Conservation (phyloP, 2,888 invertebrate species). For the Dendrolimus pini region DNA sequence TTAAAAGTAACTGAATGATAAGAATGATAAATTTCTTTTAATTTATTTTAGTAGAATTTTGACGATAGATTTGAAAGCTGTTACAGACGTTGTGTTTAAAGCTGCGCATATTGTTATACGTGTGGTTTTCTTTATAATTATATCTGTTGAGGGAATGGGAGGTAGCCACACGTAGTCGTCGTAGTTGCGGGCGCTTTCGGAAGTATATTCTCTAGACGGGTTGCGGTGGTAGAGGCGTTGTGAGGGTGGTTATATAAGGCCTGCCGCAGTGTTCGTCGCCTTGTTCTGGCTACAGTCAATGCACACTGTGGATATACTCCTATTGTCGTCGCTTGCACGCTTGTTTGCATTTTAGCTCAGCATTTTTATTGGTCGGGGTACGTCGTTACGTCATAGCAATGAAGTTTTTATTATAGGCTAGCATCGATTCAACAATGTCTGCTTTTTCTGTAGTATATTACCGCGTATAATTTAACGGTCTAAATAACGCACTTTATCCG, state of each 20-base stretch:
- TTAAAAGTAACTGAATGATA: too few species aligned
- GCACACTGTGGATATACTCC: constrained; percentile 25
- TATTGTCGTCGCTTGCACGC: constrained; percentile 41
- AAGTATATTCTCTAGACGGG: constrained; percentile 37
- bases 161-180: not conserved
- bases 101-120: too few species aligned
- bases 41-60: too few species aligned
- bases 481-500: too few species aligned
- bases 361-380: constrained; percentile 30
- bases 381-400: constrained; percentile 23
- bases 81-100: too few species aligned
- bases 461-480: too few species aligned
- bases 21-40: too few species aligned
- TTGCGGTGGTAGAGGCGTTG: constrained; percentile 16
- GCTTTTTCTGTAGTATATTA: too few species aligned
- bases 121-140: too few species aligned
- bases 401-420: constrained; percentile 25
- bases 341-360: constrained; percentile 40
- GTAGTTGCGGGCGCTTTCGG: constrained; percentile 27
- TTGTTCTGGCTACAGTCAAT: constrained; percentile 25
- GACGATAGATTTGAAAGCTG: too few species aligned
- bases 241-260: constrained; percentile 47
- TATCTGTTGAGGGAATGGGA: not conserved
- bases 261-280: constrained; percentile 37
- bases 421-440: too few species aligned